A percentile compares a stretch with the other conserved stretches of the same genome.
These are phyloP conservation scores for Globia sparganii DNA, from an alignment of 2,888 invertebrate genomes.

Conservation along the genomic window DNA sequence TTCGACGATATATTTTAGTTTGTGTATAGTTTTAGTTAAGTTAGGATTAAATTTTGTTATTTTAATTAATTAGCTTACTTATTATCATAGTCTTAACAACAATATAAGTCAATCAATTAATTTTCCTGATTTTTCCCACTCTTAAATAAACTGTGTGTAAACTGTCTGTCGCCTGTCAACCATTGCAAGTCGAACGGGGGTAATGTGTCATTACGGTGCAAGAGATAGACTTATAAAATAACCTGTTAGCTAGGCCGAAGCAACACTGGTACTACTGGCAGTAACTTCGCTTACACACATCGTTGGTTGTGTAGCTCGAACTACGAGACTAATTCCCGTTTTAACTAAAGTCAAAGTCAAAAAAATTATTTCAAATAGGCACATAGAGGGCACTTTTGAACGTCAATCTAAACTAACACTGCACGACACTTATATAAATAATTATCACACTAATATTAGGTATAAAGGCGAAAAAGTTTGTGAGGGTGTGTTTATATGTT, in stretches of 20 bases:
- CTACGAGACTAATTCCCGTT: not conserved
- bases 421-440: no score
- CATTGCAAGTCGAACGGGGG: conserved; percentile 11
- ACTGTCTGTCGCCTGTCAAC: conserved; percentile 32
- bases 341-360: not conserved
- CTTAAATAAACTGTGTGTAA: conserved; percentile 2
- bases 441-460: no score
- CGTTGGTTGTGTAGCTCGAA: not conserved
- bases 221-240: conserved; percentile 14
- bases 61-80: no score
- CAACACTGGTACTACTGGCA: not conserved
- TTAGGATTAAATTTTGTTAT: no score
- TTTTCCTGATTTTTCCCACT: not conserved
- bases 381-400: no score
- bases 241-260: conserved; percentile 8
- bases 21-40: no score
- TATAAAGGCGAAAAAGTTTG: no score
- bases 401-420: no score
- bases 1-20: no score
- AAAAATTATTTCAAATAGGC: no score
- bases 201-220: conserved; percentile 48
- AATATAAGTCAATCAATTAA: not conserved
- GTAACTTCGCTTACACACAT: not conserved
- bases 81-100: no score
- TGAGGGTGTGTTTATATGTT: no score